phyloP scores from a whole-genome alignment of 2,113 vertebrate species.

The Labeo rohita region DNA sequence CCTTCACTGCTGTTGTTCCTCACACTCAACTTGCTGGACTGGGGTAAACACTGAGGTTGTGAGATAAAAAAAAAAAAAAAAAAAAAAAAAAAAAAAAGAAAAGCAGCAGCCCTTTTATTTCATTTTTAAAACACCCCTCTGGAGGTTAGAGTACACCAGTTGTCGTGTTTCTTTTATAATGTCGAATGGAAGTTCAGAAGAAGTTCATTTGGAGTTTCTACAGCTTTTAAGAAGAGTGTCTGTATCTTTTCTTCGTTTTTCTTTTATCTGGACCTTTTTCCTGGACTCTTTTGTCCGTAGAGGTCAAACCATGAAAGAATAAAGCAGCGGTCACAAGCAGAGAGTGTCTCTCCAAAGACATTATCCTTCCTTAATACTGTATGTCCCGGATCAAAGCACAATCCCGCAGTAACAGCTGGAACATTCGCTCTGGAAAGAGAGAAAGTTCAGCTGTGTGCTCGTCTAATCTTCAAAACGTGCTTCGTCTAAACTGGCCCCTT shows the following conservation, averaged over 20 bases:
- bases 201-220: conserved; percentile 28
- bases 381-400: conserved; percentile 28
- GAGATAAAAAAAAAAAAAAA: background rate
- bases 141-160: background rate
- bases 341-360: conserved; percentile 2
- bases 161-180: background rate
- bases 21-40: conserved; percentile 2
- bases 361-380: background rate
- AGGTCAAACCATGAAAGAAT: conserved; percentile 9
- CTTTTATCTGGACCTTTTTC: background rate
- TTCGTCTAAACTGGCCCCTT: background rate
- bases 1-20: background rate
- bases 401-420: background rate
- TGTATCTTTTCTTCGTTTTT: background rate
- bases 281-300: background rate
- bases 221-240: background rate
- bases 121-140: conserved; percentile 23
- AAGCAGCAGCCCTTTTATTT: background rate
- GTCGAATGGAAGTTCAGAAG: conserved; percentile 8
- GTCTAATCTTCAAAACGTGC: background rate
- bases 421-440: conserved; percentile 3
- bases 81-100: background rate
- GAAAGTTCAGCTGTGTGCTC: background rate
- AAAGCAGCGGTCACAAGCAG: background rate
- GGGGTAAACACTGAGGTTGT: background rate